Base-by-base conservation (phyloP, 2,113 vertebrate species). In the Microcebus lehilahytsara region DNA sequence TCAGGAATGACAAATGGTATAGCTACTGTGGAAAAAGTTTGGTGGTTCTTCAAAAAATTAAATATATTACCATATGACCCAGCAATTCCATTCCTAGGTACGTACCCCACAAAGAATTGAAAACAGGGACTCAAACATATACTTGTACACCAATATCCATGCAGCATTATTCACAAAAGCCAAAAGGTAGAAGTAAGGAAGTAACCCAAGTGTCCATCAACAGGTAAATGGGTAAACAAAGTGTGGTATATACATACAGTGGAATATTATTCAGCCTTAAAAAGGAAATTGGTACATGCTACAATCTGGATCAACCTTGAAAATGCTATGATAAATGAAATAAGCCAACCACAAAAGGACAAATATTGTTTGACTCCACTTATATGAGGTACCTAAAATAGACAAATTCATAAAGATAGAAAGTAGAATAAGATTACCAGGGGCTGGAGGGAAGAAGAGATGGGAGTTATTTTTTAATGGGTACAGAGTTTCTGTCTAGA, bases 171-270 rank as follows among this genome's bases (percentile, higher is more conserved):
- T 96, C 78, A 96, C 32, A 85, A 78, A 17, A 87, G 30, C 40
- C 40, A 94, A 94, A 95, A 94, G 46, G 49, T 23, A 69, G 71
- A 94, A 94, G 89, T 96, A 96, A 95, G 81, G 71, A 94, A 96
- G 89, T 96, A 94, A 95, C 4, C 13, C 2, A 85, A 46, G 19
- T 66, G 20, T 81, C 77, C 17, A 95, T 75, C 42, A 77, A 94
- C 9, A 80, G 17, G 75, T 67, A 22, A 92, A 87, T 69, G 4
- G 74, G 93, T 92, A 69, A 85, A 86, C 7, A 96, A 94, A 90
- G 83, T 78, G 27, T 77, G 67, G 12, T 81, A 5, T 56, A 84
- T 51, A 51, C 53, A 62, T 30, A 85, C 27, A 85, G 53, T 71
- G 27, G 69, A 56, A 56, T 32, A 89, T 67, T 85, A 95, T 87